Conservation (phyloP, 2,888 invertebrate genomes). For the Patella pellucida region DNA sequence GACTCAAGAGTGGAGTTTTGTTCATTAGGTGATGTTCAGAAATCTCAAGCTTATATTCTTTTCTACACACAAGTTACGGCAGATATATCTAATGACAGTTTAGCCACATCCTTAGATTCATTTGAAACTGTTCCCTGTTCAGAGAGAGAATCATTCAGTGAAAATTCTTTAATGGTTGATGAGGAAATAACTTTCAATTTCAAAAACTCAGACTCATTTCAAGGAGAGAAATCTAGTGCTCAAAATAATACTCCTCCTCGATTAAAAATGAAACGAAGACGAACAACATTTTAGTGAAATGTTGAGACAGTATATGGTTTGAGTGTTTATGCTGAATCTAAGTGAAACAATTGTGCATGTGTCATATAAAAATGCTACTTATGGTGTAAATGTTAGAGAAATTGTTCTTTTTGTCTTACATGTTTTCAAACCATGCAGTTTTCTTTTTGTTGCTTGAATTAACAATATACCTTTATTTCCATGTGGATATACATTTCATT, state of each 20-base stretch:
- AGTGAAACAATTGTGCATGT: too few relatives aligned
- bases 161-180: conserved; percentile 33
- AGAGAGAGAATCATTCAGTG: neutral
- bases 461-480: too few relatives aligned
- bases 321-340: too few relatives aligned
- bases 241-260: neutral
- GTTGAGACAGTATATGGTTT: too few relatives aligned
- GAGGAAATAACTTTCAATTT: conserved; percentile 45
- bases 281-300: neutral
- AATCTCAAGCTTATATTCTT: conserved; percentile 69
- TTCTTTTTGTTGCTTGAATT: too few relatives aligned
- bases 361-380: too few relatives aligned
- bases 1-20: conserved; percentile 64
- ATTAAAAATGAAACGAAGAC: neutral
- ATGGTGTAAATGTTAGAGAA: too few relatives aligned
- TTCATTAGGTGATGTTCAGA: conserved; percentile 60
- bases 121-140: neutral
- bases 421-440: too few relatives aligned
- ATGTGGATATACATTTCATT: too few relatives aligned
- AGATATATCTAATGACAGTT: neutral
- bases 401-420: too few relatives aligned
- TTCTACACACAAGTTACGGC: conserved; percentile 55
- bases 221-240: neutral
- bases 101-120: conserved; percentile 12
- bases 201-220: conserved; percentile 23